A percentile compares a stretch with the other conserved stretches of the same genome.
These are phyloP conservation scores for Nasonia giraulti DNA, from an alignment of 1,140 invertebrate genomes.

Conservation along the genomic window DNA sequence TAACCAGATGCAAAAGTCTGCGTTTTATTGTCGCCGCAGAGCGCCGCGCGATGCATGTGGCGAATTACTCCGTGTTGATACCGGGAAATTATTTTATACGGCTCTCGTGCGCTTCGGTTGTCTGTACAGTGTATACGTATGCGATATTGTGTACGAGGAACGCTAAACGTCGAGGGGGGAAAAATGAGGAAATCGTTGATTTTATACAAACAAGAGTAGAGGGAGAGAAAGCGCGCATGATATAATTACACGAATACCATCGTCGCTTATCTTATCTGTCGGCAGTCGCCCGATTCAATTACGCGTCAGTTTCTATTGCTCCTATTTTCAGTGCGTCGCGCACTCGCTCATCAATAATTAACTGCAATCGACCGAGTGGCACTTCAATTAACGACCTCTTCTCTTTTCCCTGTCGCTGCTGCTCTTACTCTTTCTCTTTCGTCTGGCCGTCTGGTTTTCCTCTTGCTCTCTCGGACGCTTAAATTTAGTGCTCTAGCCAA, in stretches of 20 bases:
- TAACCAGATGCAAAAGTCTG: slow-evolving; percentile 3
- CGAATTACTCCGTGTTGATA: background rate
- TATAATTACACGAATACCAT: slow-evolving; percentile 35
- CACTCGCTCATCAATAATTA: slow-evolving; percentile 52
- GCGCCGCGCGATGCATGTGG: background rate
- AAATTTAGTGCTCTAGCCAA: background rate
- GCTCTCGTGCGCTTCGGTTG: background rate
- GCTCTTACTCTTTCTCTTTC: slow-evolving; percentile 8
- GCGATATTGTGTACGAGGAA: too few relatives aligned
- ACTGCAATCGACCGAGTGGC: slow-evolving; percentile 50
- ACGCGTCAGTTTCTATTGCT: slow-evolving; percentile 36
- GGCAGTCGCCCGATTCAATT: slow-evolving; percentile 36
- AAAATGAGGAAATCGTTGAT: slow-evolving; percentile 23
- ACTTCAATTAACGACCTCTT: slow-evolving; percentile 48
- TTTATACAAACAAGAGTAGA: background rate
- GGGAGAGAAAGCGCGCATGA: background rate
- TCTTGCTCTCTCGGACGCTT: background rate
- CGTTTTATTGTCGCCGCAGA: background rate
- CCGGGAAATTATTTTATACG: background rate
- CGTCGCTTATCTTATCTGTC: slow-evolving; percentile 42
- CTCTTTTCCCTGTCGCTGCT: background rate
- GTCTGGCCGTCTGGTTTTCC: background rate
- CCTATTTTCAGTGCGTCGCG: slow-evolving; percentile 35
- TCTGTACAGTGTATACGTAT: background rate
- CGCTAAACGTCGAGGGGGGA: background rate